phyloP scores from a whole-genome alignment of 2,888 invertebrate species.

The Omphaloscelis lunosa region DNA sequence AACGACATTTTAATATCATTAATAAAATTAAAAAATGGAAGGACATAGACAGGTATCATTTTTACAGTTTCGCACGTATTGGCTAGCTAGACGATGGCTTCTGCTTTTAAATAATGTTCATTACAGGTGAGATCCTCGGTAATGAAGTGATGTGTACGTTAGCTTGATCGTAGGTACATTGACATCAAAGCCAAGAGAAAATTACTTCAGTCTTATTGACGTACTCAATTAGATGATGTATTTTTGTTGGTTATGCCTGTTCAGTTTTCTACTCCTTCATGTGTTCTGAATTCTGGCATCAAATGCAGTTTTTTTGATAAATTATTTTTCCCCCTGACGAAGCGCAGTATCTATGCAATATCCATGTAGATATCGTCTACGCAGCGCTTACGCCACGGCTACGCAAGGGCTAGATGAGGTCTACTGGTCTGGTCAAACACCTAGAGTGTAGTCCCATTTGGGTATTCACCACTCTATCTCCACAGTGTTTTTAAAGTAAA shows the following conservation, averaged over 20 bases:
- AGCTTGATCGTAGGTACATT: background rate
- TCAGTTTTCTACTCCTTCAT: background rate
- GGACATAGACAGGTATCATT: too few species aligned
- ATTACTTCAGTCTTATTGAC: background rate
- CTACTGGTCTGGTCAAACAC: background rate
- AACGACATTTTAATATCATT: background rate
- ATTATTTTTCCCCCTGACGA: too few species aligned
- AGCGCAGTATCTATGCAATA: background rate
- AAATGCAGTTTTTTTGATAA: background rate
- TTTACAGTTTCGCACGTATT: background rate
- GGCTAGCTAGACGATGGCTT: background rate
- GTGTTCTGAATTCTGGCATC: background rate
- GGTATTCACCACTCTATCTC: background rate
- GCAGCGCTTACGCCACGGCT: background rate
- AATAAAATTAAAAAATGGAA: slow-evolving; percentile 11
- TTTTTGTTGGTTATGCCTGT: background rate
- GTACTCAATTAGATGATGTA: background rate
- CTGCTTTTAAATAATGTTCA: slow-evolving; percentile 16
- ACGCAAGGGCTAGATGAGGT: background rate
- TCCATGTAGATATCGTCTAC: background rate
- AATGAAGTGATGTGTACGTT: slow-evolving; percentile 22
- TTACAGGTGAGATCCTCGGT: slow-evolving; percentile 25
- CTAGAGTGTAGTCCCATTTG: too few species aligned
- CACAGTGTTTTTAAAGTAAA: background rate
- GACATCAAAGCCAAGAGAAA: slow-evolving; percentile 5